Evolutionary conservation across 2,888 invertebrate species (phyloP).

Genomic region (Aplocera efformata): DNA sequence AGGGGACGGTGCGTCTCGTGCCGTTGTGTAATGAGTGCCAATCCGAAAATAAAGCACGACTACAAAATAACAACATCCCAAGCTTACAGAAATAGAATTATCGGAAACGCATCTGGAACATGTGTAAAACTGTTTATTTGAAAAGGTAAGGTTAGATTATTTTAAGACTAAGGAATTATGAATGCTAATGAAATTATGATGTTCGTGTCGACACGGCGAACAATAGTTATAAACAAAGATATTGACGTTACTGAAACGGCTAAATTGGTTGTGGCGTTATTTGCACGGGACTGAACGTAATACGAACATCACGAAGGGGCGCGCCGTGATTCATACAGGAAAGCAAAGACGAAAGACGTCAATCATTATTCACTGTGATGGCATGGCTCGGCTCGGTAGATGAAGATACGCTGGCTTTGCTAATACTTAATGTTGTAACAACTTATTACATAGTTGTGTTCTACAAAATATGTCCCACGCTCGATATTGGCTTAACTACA

Average conservation of each 20-base stretch:
- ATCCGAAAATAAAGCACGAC: slow-evolving; percentile 26
- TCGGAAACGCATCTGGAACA: slow-evolving; percentile 27
- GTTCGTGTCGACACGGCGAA: slow-evolving; percentile 13
- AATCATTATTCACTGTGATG: too few species aligned
- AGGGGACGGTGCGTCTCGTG: slow-evolving; percentile 10
- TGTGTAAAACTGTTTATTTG: slow-evolving; percentile 24
- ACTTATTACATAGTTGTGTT: too few species aligned
- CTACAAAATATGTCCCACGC: too few species aligned
- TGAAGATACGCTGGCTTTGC: too few species aligned
- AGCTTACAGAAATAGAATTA: slow-evolving; percentile 28
- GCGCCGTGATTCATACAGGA: too few species aligned
- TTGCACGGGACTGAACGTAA: too few species aligned
- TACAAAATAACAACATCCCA: slow-evolving; percentile 30
- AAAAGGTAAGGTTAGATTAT: slow-evolving; percentile 13
- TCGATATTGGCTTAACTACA: too few species aligned
- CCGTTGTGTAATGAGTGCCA: slow-evolving; percentile 24
- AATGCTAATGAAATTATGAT: slow-evolving; percentile 13
- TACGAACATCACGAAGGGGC: too few species aligned
- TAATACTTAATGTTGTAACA: too few species aligned
- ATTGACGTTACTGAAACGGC: slow-evolving; percentile 29
- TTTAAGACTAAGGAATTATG: slow-evolving; percentile 7
- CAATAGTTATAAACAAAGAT: slow-evolving; percentile 27
- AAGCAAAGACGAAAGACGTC: too few species aligned
- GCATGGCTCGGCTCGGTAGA: too few species aligned
- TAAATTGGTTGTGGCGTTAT: slow-evolving; percentile 29